Base-by-base conservation (phyloP, 2,888 invertebrate genomes). In the Caenorhabditis zanzibari region DNA sequence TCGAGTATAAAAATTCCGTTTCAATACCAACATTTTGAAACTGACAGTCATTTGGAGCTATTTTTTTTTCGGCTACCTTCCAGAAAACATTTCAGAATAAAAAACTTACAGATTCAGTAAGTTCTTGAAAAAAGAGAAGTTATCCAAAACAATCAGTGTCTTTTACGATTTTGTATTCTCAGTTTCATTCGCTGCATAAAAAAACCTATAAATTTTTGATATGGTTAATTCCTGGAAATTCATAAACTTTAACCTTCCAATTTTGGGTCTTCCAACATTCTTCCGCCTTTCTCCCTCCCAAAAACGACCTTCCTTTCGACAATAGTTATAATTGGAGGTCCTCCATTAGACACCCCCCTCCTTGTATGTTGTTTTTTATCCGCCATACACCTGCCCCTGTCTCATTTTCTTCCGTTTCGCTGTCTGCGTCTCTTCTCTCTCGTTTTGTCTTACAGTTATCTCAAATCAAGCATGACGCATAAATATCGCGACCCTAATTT, bases 391-490 rank as follows among this genome's bases (percentile, higher is more conserved):
- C 47, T 47, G 47, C 38, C 41, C 35, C 64, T 63, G 38, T 63
- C 47, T 61, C 49, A 35, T 38, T 61, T 14, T 7, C 26, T 54
- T 54, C 24, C 26, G 54, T 24, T 54, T 63, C 44, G 44, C 77
- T 26, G 14, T 69, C 68, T 76, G 64, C 41, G 75, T 74, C 74
- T 74, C 74, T 61, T 56, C 56, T 63, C 49, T 74, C 73, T 63
- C 26, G 9, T 12, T 49, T 14, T 44, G 12, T 19, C n/a, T n/a
- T 28, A 47, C 12, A 44, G n/a, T 32, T 19, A 35, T 68, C 64
- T 49, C 38, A 38, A n/a, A 38, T 66, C 56, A 75, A 58, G 75
- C 66, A 66, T 75, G 75, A 68, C 75, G 66, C 66, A 68, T 54
- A 56, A 32, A 41, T 24, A 38, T 10, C 38, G 38, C 38, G 38